phyloP scores from a whole-genome alignment of 64 coral and sea anemone species.

The Astreopora myriophthalma region DNA sequence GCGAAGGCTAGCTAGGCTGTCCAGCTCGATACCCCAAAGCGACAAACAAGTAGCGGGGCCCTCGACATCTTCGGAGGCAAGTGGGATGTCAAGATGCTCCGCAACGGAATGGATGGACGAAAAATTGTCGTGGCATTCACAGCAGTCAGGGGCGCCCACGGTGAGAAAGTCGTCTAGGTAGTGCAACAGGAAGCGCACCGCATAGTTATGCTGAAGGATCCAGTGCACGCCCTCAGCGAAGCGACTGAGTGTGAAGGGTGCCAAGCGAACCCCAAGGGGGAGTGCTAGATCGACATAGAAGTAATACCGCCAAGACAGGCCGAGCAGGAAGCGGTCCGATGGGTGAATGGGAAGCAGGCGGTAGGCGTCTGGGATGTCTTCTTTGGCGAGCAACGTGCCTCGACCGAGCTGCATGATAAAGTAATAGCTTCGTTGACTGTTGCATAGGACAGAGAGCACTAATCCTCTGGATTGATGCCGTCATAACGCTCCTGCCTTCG shows the following conservation, averaged over 20 bases:
- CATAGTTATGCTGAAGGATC: constrained; percentile 28
- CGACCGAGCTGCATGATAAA: neutral
- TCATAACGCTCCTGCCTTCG: too few species aligned
- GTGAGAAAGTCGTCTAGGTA: constrained; percentile 58
- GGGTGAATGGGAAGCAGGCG: constrained; percentile 38
- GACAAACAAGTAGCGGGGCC: neutral
- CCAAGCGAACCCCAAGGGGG: constrained; percentile 38
- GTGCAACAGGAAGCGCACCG: neutral
- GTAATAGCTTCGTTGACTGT: too few species aligned
- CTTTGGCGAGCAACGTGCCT: constrained; percentile 20
- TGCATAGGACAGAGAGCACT: too few species aligned
- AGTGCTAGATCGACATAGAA: constrained; percentile 16
- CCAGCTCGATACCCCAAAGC: neutral
- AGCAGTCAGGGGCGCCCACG: neutral
- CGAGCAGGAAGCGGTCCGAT: neutral
- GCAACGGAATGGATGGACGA: neutral
- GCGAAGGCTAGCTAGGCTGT: neutral
- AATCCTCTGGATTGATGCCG: too few species aligned
- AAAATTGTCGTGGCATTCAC: neutral
- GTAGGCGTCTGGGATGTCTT: constrained; percentile 19
- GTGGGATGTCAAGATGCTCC: neutral
- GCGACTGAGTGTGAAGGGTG: constrained; percentile 16
- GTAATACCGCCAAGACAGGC: neutral
- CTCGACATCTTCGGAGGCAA: constrained; percentile 5
- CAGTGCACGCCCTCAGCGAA: constrained; percentile 25